Base-by-base conservation (phyloP, 2,797 vertebrate genomes). In the Mormyrus proboscirostris region DNA sequence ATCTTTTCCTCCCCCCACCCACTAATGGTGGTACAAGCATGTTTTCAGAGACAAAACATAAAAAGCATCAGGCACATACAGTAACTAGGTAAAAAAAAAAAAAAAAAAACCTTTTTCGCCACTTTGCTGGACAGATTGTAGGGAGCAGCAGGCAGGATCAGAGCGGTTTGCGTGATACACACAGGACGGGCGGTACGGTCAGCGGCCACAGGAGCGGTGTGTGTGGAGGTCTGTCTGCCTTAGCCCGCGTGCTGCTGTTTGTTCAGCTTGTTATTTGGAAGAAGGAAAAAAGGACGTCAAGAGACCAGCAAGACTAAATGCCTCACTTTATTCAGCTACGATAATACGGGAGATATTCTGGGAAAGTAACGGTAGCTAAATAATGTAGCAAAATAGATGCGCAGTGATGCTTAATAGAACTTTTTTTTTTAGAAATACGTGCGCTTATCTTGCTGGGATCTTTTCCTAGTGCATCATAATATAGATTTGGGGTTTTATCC, bases 251-350 rank as follows among this genome's bases (percentile, higher is more conserved):
- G 53, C 38, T 84, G 16, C 25, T 88, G 29, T 88, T 85, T 90
- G 57, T 49, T 65, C 87, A 88, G 79, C 10, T 50, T 57, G 86
- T 62, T 84, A 41, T 88, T 88, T 85, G 12, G 89, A 62, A 86
- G 59, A 50, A 38, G 22, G 69, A 57, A 12, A 29, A 88, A 82
- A 88, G 69, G 69, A 90, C 4, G 76, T 87, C 33, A 19, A 25
- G 44, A 73, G 14, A 84, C 57, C 49, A 19, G 2, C 50, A 79
- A 49, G 62, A 73, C 38, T 59, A 76, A 29, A 57, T 16, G 59
- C n/a, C 41, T 73, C 51, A 4, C 19, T 88, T 25, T 7, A 84
- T 33, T 79, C 85, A 85, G 44, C 2, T 49, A 53, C 49, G 22
- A 62, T 12, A 87, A n/a, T 50, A 51, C 62, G 3, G 44, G 59